These are phyloP conservation scores for Steromphala cineraria DNA, from an alignment of 2,888 invertebrate species.

Conservation along the genomic window DNA sequence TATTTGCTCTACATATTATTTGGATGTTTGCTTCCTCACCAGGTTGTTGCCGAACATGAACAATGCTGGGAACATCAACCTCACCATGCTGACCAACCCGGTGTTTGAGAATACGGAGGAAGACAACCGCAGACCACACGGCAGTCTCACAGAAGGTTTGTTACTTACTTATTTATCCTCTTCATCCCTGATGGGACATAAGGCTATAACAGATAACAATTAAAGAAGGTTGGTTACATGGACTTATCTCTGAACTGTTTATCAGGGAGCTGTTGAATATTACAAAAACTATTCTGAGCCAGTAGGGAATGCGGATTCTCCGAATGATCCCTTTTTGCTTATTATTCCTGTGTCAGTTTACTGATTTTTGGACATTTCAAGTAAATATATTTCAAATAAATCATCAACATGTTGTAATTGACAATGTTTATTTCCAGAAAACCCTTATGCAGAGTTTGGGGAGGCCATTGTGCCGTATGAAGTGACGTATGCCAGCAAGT, in stretches of 20 bases:
- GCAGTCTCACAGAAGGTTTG: background rate
- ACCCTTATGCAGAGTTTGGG: conserved; percentile 33
- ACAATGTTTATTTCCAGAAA: conserved; percentile 22
- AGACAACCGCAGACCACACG: background rate
- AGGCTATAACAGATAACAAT: too few relatives aligned
- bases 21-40: background rate
- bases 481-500: background rate
- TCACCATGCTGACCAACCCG: background rate
- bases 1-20: too few relatives aligned
- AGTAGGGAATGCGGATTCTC: too few relatives aligned
- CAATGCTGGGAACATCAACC: background rate
- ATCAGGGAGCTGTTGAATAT: background rate
- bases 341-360: too few relatives aligned
- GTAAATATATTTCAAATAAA: too few relatives aligned
- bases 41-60: background rate
- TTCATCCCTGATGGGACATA: too few relatives aligned
- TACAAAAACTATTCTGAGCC: too few relatives aligned
- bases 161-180: too few relatives aligned
- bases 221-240: background rate
- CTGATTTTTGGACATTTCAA: too few relatives aligned
- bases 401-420: too few relatives aligned
- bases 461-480: conserved; percentile 24
- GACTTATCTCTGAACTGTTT: too few relatives aligned
- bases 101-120: background rate
- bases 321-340: too few relatives aligned